Evolutionary conservation across 2,797 vertebrate genomes (phyloP), one percentile per base, ranked within the genome.

Genomic region (Myripristis murdjan): DNA sequence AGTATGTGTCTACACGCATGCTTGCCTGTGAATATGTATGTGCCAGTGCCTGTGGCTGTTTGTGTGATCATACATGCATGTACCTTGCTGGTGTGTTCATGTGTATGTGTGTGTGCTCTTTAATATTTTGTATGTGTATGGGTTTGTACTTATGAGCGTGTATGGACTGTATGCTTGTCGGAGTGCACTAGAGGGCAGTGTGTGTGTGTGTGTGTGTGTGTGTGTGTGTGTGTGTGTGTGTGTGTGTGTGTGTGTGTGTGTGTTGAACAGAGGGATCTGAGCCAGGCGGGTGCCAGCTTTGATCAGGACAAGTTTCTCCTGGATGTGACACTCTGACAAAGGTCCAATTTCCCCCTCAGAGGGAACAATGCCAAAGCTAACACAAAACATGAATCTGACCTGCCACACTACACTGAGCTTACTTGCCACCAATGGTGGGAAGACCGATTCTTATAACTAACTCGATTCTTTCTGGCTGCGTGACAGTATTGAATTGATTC

Each of bases 321-420:
- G 53, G 63, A 70, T 82, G 55, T 76, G 83, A 86, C 80, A 79
- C 61, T 73, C 83, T 65, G 83, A 86, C 66, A 83, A 80, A 81
- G 63, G 76, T 84, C 75, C 69, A 73, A 67, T 79, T 79, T 82
- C 69, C 59, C 60, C 67, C 67, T 78, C 49, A 5, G 49, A 52
- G 65, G 46, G 70, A 82, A 73, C 76, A 67, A 75, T 1, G 64
- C 71, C 77, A 84, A 79, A 75, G 68, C 68, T 82, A 82, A 84
- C 70, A 68, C 67, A 70, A 64, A 82, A 85, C 65, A 84, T 67
- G 35, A 81, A 66, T 76, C 55, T 75, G 74, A 70, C 65, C 68
- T 75, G 69, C 57, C 61, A 67, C 75, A 62, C 64, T 70, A 47
- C 59, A 62, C 12, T 66, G 39, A 48, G 69, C 51, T 77, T 74